phyloP scores from a whole-genome alignment of 2,797 vertebrate species.

The Zenarchopterus dispar region DNA sequence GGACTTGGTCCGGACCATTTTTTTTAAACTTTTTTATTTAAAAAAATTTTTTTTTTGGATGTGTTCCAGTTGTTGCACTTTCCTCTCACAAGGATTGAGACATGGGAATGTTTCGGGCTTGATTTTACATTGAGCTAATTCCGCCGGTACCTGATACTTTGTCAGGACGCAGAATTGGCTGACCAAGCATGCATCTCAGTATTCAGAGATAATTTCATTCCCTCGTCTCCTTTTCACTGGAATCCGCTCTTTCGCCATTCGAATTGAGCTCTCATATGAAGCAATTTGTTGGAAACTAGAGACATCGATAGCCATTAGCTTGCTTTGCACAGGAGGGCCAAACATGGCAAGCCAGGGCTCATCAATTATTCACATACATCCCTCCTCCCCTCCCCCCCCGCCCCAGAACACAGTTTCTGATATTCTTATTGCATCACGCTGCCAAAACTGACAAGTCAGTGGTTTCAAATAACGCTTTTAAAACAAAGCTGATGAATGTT shows the following conservation, averaged over 20 bases:
- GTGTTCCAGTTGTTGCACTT: conserved; percentile 42
- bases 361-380: conserved; percentile 76
- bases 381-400: conserved; percentile 38
- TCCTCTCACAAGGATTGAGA: conserved; percentile 43
- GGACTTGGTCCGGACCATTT: conserved; percentile 47
- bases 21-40: conserved; percentile 45
- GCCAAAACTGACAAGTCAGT: conserved; percentile 56
- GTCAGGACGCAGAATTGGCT: conserved; percentile 63
- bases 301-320: conserved; percentile 78
- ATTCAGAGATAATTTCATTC: conserved; percentile 73
- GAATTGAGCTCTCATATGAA: conserved; percentile 70
- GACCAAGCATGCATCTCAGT: conserved; percentile 68
- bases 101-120: conserved; percentile 50
- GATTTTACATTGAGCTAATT: conserved; percentile 68
- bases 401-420: conserved; percentile 66
- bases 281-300: conserved; percentile 75
- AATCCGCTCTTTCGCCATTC: conserved; percentile 55
- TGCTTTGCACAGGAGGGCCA: conserved; percentile 62
- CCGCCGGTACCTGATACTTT: conserved; percentile 60
- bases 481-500: conserved; percentile 65
- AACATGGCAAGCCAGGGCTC: conserved; percentile 58
- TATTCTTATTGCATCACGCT: conserved; percentile 61
- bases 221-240: conserved; percentile 55
- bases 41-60: conserved; percentile 35
- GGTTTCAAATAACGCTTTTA: conserved; percentile 68